Conservation (phyloP, 2,113 vertebrate genomes). For the Oncorhynchus masou region DNA sequence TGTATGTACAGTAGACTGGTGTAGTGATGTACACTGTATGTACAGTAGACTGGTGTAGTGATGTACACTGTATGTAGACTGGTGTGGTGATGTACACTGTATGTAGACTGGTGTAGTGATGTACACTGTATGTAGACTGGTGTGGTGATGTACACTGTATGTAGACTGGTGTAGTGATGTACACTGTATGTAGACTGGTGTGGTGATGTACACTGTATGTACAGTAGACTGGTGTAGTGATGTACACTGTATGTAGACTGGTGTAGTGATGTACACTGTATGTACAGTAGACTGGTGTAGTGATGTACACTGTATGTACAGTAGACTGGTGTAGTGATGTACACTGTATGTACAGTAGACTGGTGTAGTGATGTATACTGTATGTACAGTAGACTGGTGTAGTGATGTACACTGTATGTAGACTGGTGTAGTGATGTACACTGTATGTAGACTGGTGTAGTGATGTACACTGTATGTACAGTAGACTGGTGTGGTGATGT, state of each 20-base stretch:
- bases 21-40: slow-evolving; percentile 9
- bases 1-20: too few species aligned
- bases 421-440: slow-evolving; percentile 26
- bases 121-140: not conserved
- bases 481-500: too few species aligned
- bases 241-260: slow-evolving; percentile 1
- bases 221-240: slow-evolving; percentile 17
- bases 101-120: slow-evolving; percentile 18
- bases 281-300: slow-evolving; percentile 3
- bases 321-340: slow-evolving; percentile 21
- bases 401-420: slow-evolving; percentile 19
- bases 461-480: slow-evolving; percentile 10
- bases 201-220: slow-evolving; percentile 21
- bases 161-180: too few species aligned
- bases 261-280: slow-evolving; percentile 9
- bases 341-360: not conserved
- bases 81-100: slow-evolving; percentile 27
- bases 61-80: not conserved
- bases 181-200: not conserved
- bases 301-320: slow-evolving; percentile 17
- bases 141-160: slow-evolving; percentile 10
- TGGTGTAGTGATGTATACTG: slow-evolving; percentile 7
- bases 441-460: too few species aligned
- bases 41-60: too few species aligned
- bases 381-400: slow-evolving; percentile 1